Percentiles rank a stretch among this genome's conserved stretches.
Evolutionary conservation across 1,140 invertebrate genomes (phyloP).

Genomic region (Caligus rogercresseyi): DNA sequence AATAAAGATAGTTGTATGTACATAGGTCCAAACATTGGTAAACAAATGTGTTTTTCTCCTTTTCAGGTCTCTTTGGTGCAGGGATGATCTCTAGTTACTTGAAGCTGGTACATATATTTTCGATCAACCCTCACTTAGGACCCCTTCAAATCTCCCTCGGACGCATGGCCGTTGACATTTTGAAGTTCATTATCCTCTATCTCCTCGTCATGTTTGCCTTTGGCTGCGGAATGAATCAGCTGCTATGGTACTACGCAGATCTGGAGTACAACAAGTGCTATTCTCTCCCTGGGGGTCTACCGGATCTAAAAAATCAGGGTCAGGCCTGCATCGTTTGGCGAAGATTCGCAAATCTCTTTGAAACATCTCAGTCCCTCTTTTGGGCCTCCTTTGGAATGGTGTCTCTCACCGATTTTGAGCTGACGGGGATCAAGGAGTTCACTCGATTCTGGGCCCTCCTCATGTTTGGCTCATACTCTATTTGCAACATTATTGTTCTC

Average conservation of each 20-base stretch:
- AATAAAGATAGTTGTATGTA: too few relatives aligned
- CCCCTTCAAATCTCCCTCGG: slow-evolving; percentile 72
- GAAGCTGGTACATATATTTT: slow-evolving; percentile 87
- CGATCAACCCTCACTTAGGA: slow-evolving; percentile 79
- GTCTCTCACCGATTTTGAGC: slow-evolving; percentile 62
- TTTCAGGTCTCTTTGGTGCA: slow-evolving; percentile 16
- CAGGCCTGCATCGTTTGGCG: slow-evolving; percentile 14
- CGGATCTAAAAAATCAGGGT: slow-evolving; percentile 41
- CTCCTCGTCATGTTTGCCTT: slow-evolving; percentile 72
- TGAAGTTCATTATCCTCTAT: slow-evolving; percentile 85
- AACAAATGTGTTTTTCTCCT: too few relatives aligned
- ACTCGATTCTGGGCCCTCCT: slow-evolving; percentile 68
- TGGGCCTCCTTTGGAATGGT: slow-evolving; percentile 85
- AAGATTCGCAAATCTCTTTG: slow-evolving; percentile 52
- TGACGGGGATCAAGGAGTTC: slow-evolving; percentile 67
- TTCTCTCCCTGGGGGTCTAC: slow-evolving; percentile 35
- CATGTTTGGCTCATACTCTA: slow-evolving; percentile 72
- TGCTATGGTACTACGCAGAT: slow-evolving; percentile 89
- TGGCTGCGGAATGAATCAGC: slow-evolving; percentile 72
- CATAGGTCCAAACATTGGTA: too few relatives aligned
- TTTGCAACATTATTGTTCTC: slow-evolving; percentile 77
- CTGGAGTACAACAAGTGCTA: slow-evolving; percentile 61
- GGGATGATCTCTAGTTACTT: slow-evolving; percentile 43
- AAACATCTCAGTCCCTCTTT: slow-evolving; percentile 79
- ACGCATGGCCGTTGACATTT: slow-evolving; percentile 77